These are phyloP conservation scores for Glomeris maerens DNA, from an alignment of 1,140 invertebrate genomes.

Conservation along the genomic window DNA sequence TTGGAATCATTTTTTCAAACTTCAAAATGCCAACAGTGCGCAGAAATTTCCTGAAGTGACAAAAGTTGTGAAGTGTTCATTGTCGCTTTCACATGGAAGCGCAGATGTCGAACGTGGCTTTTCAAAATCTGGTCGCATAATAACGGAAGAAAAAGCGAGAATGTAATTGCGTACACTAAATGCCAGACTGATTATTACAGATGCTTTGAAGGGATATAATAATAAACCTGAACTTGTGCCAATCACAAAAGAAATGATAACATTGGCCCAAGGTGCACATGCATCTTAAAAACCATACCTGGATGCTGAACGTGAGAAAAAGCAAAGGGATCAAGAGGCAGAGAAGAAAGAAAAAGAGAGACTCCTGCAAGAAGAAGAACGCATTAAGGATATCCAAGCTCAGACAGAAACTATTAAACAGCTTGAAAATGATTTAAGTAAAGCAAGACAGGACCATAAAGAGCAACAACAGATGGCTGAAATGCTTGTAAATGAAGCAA, in stretches of 20 bases:
- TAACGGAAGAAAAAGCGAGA: constrained; percentile 7
- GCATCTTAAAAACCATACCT: not conserved
- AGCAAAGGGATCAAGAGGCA: not conserved
- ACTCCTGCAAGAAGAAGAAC: not conserved
- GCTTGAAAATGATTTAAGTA: not conserved
- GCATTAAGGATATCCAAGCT: not conserved
- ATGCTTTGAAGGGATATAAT: not conserved
- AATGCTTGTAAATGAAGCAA: not conserved
- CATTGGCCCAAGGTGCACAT: not conserved
- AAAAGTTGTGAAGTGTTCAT: constrained; percentile 10
- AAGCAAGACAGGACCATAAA: not conserved
- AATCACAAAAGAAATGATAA: not conserved
- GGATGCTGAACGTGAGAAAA: not conserved
- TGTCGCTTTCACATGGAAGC: constrained; percentile 17
- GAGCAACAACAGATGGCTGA: no score
- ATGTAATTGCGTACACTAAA: not conserved
- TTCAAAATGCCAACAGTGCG: constrained; percentile 4
- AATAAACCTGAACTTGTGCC: constrained; percentile 2
- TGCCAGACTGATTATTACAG: not conserved
- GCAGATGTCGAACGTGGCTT: constrained; percentile 16
- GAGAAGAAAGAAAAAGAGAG: not conserved
- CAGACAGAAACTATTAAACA: not conserved
- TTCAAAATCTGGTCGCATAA: constrained; percentile 11
- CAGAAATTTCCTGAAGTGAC: constrained; percentile 7
- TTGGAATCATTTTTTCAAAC: constrained; percentile 12